Conservation (phyloP, 2,888 invertebrate species). For the Pollenia amentaria region DNA sequence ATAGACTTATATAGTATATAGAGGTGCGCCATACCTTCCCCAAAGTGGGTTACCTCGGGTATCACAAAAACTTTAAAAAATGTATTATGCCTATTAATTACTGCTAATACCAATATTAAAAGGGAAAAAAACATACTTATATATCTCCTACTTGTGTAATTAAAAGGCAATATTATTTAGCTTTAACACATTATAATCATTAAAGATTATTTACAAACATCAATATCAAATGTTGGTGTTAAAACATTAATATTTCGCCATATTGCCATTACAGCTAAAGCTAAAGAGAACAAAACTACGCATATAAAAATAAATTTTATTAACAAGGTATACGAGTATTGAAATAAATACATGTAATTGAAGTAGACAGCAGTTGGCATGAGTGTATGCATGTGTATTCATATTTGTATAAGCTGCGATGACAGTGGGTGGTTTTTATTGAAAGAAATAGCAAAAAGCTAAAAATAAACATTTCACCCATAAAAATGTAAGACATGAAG, state of each 20-base stretch:
- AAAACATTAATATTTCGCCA: slow-evolving; percentile 1
- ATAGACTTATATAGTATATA: too few species aligned
- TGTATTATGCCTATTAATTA: too few species aligned
- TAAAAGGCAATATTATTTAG: not conserved
- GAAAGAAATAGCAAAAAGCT: slow-evolving; percentile 26
- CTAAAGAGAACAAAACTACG: not conserved
- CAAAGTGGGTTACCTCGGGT: too few species aligned
- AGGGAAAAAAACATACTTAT: too few species aligned
- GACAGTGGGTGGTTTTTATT: slow-evolving; percentile 6
- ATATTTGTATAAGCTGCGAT: not conserved
- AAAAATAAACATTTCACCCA: slow-evolving; percentile 31
- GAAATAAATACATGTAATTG: not conserved
- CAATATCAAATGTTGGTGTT: slow-evolving; percentile 42
- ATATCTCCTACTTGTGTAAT: too few species aligned
- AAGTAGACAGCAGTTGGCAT: not conserved
- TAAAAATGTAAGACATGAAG: not conserved
- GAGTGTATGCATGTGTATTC: not conserved
- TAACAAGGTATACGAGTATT: not conserved
- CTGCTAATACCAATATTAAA: too few species aligned
- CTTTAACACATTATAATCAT: slow-evolving; percentile 20
- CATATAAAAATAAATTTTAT: slow-evolving; percentile 29
- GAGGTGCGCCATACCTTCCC: too few species aligned
- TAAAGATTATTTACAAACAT: slow-evolving; percentile 5
- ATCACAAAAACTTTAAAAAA: too few species aligned
- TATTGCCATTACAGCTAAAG: slow-evolving; percentile 27